A percentile compares a stretch with the other conserved stretches of the same genome.
These are phyloP conservation scores for Chelon auratus DNA, from an alignment of 2,797 vertebrate species.

Conservation along the genomic window DNA sequence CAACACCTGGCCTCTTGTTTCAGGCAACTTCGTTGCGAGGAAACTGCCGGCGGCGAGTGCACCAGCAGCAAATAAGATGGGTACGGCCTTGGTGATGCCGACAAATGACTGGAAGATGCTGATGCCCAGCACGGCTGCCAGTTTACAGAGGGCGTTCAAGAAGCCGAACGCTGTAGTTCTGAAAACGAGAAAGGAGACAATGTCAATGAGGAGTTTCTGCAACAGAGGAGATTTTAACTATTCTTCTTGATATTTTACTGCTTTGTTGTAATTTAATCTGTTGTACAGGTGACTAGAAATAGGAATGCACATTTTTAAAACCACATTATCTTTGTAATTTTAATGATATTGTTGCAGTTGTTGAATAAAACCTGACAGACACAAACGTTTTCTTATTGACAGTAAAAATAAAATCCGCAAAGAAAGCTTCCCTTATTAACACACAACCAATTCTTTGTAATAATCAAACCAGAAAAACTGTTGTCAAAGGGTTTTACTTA, in stretches of 20 bases:
- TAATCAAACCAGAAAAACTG: not conserved
- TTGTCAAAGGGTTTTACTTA: too few relatives aligned
- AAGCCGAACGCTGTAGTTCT: conserved; percentile 97
- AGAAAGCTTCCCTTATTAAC: not conserved
- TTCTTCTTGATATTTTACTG: not conserved
- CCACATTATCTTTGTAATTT: not conserved
- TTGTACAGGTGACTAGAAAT: not conserved
- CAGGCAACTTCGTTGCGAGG: conserved; percentile 93
- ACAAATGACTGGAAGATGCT: conserved; percentile 99
- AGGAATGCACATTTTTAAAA: not conserved
- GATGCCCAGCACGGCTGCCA: conserved; percentile 96
- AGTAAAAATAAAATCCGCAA: not conserved
- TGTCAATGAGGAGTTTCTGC: not conserved
- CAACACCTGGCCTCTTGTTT: conserved; percentile 94
- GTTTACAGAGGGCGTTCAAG: conserved; percentile 95
- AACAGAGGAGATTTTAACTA: too few relatives aligned
- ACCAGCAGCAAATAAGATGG: conserved; percentile 92
- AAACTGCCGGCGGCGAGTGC: conserved; percentile 94
- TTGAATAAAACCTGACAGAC: not conserved
- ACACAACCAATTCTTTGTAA: not conserved
- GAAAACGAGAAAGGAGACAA: conserved; percentile 10
- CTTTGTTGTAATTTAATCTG: not conserved
- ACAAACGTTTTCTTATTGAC: not conserved
- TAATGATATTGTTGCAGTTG: too few relatives aligned
- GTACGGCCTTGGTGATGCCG: conserved; percentile 95